A percentile compares a stretch with the other conserved stretches of the same genome.
Conservation (phyloP, 1,140 invertebrate species). For the Caenorhabditis tropicalis region DNA sequence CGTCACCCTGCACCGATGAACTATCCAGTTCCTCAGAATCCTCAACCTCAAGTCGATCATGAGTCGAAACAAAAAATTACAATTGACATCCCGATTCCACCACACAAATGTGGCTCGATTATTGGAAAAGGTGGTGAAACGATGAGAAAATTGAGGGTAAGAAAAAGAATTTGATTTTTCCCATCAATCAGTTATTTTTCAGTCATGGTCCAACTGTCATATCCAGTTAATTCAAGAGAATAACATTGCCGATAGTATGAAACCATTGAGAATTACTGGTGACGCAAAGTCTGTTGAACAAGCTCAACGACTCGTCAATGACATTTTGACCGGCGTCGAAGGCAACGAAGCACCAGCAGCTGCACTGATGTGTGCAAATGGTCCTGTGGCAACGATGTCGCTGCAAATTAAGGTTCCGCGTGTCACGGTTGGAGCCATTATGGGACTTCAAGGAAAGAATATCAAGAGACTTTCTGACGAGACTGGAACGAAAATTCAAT, state of each 20-base stretch:
- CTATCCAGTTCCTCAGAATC: not conserved
- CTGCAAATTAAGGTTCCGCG: slow-evolving; percentile 79
- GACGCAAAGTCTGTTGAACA: slow-evolving; percentile 87
- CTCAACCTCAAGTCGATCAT: too few relatives aligned
- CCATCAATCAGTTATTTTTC: slow-evolving; percentile 69
- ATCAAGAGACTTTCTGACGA: slow-evolving; percentile 89
- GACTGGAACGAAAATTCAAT: slow-evolving; percentile 84
- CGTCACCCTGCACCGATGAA: too few relatives aligned
- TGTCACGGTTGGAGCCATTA: slow-evolving; percentile 87
- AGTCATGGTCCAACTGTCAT: slow-evolving; percentile 81
- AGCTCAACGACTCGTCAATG: slow-evolving; percentile 91
- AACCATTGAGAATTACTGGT: slow-evolving; percentile 91
- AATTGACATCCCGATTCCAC: slow-evolving; percentile 94
- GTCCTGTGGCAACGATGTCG: not conserved
- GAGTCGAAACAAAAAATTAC: too few relatives aligned
- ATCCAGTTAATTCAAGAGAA: slow-evolving; percentile 97
- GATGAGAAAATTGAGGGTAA: slow-evolving; percentile 89
- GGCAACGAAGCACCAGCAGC: not conserved
- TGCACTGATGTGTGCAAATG: not conserved
- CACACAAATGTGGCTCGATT: slow-evolving; percentile 93
- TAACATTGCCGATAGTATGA: slow-evolving; percentile 79
- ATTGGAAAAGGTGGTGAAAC: slow-evolving; percentile 96
- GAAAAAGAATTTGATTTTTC: not conserved
- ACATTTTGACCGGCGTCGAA: slow-evolving; percentile 76
- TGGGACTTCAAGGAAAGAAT: slow-evolving; percentile 89